These are phyloP conservation scores for Anastatus disparis DNA, from an alignment of 1,140 invertebrate species.

Conservation along the genomic window DNA sequence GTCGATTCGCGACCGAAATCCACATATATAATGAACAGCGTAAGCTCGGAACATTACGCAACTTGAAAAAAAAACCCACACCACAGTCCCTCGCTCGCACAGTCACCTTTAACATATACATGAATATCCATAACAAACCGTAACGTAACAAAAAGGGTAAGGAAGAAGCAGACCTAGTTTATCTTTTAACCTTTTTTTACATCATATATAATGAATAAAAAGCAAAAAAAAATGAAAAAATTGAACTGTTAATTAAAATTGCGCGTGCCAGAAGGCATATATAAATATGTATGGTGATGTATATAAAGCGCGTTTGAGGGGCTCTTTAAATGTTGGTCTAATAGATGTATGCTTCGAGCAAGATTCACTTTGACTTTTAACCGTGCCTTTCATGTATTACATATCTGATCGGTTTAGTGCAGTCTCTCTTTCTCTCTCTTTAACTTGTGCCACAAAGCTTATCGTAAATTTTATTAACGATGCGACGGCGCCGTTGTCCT, in stretches of 20 bases:
- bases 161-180: too few relatives aligned
- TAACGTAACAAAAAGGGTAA: too few relatives aligned
- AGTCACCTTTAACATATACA: neutral
- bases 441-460: too few relatives aligned
- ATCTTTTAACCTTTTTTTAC: too few relatives aligned
- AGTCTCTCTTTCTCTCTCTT: too few relatives aligned
- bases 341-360: neutral
- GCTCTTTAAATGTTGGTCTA: too few relatives aligned
- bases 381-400: neutral
- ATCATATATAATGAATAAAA: too few relatives aligned
- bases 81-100: neutral
- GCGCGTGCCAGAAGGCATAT: neutral
- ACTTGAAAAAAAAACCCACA: too few relatives aligned
- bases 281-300: neutral
- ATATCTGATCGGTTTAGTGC: neutral
- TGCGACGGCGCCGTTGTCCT: neutral
- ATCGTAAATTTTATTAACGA: conserved; percentile 20
- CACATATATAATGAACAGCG: neutral
- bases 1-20: conserved; percentile 17
- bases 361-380: conserved; percentile 3
- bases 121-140: neutral
- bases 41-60: conserved; percentile 7
- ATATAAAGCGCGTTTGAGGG: too few relatives aligned
- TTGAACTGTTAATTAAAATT: conserved; percentile 32
- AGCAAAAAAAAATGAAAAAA: neutral